phyloP scores from a whole-genome alignment of 1,140 invertebrate species.

The Drosophila obscura region DNA sequence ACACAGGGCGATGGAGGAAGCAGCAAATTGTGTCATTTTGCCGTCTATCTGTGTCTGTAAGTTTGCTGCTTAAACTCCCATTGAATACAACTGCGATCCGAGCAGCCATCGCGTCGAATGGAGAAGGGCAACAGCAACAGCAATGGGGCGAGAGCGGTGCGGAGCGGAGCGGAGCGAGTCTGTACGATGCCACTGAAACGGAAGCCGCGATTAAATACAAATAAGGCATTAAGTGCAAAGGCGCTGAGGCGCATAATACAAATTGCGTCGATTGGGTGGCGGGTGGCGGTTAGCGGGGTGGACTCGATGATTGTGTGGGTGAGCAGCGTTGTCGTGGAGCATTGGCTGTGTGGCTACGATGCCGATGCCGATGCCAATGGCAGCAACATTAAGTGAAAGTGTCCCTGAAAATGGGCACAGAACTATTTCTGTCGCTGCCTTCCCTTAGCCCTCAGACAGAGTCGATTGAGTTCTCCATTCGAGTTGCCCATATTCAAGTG shows the following conservation, averaged over 20 bases:
- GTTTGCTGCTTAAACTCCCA: slow-evolving; percentile 60
- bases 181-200: slow-evolving; percentile 67
- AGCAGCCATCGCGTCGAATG: slow-evolving; percentile 24
- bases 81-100: slow-evolving; percentile 55
- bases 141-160: neutral
- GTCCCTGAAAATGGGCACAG: slow-evolving; percentile 10
- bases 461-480: neutral
- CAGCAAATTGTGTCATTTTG: slow-evolving; percentile 73
- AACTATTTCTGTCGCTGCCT: slow-evolving; percentile 28
- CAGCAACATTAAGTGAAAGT: slow-evolving; percentile 24
- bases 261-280: slow-evolving; percentile 74
- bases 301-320: slow-evolving; percentile 41
- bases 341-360: slow-evolving; percentile 21
- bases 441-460: neutral
- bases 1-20: slow-evolving; percentile 32
- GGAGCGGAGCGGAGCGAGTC: neutral
- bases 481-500: too few species aligned
- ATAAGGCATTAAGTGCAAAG: slow-evolving; percentile 80
- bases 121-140: neutral
- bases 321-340: neutral
- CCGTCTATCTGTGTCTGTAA: slow-evolving; percentile 55
- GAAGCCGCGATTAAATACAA: slow-evolving; percentile 82
- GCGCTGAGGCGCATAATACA: slow-evolving; percentile 81
- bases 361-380: slow-evolving; percentile 5
- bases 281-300: slow-evolving; percentile 4